Conservation (phyloP, 2,888 invertebrate species). For the Silvanus unidentatus region DNA sequence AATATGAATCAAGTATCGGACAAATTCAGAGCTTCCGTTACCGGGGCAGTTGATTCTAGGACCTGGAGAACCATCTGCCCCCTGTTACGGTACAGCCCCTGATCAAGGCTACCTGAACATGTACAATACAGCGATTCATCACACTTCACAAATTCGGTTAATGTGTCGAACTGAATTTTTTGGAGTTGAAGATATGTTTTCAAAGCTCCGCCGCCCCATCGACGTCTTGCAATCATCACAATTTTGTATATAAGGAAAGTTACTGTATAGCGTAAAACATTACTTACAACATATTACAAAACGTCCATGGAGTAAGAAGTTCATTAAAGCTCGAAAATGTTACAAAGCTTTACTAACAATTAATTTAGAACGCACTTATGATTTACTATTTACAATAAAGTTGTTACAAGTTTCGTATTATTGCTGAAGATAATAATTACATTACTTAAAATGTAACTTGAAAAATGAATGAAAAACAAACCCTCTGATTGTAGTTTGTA, state of each 20-base stretch:
- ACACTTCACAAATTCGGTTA: constrained; percentile 21
- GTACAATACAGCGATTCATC: constrained; percentile 21
- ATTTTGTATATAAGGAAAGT: constrained; percentile 40
- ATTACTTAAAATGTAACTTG: neutral
- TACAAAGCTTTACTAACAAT: constrained; percentile 1
- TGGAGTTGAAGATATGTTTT: constrained; percentile 17
- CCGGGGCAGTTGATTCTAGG: constrained; percentile 34
- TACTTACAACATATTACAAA: constrained; percentile 4
- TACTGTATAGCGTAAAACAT: constrained; percentile 22
- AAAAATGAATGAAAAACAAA: constrained; percentile 19
- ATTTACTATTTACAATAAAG: neutral
- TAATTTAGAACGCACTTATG: neutral
- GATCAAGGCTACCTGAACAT: constrained; percentile 34
- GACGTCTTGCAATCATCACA: constrained; percentile 17
- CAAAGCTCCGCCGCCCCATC: constrained; percentile 14
- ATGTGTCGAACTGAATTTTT: constrained; percentile 31
- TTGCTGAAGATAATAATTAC: constrained; percentile 6
- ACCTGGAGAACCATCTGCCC: constrained; percentile 38
- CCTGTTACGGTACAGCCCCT: constrained; percentile 26
- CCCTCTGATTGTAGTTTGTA: constrained; percentile 38
- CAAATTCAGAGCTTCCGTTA: constrained; percentile 17
- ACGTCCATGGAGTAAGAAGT: constrained; percentile 14
- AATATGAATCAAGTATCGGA: constrained; percentile 12
- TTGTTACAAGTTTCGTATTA: constrained; percentile 2
- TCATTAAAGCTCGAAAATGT: neutral